Percentiles rank a stretch among this genome's conserved stretches.
Conservation (phyloP, 2,888 invertebrate genomes). For the Acleris cristana region DNA sequence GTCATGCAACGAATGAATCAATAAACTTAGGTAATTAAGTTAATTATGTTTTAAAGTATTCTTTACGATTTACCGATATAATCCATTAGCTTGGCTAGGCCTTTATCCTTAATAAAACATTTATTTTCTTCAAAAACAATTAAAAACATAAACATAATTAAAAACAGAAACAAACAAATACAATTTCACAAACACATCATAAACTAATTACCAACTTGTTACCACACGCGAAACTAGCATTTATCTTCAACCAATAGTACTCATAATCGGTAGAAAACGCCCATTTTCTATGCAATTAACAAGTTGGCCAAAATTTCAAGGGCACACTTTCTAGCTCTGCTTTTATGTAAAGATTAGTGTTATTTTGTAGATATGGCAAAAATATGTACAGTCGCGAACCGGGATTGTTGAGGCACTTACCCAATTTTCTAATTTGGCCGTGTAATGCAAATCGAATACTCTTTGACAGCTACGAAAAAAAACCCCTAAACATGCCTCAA, state of each 20-base stretch:
- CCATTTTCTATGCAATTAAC: constrained; percentile 48
- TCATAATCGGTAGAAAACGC: constrained; percentile 20
- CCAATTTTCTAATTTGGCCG: too few species aligned
- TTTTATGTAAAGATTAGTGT: constrained; percentile 43
- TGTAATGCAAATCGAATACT: too few species aligned
- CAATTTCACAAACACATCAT: constrained; percentile 18
- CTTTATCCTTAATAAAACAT: background rate
- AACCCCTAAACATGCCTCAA: too few species aligned
- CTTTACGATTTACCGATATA: too few species aligned
- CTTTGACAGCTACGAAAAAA: too few species aligned
- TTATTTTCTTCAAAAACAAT: background rate
- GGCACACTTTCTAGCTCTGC: constrained; percentile 57
- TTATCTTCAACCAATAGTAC: constrained; percentile 19
- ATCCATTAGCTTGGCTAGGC: background rate
- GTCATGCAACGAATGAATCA: too few species aligned
- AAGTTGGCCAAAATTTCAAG: constrained; percentile 62
- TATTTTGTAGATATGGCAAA: constrained; percentile 9
- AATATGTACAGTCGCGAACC: too few species aligned
- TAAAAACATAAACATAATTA: constrained; percentile 2
- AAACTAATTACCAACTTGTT: constrained; percentile 28
- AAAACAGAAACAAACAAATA: constrained; percentile 3
- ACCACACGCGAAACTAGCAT: constrained; percentile 21
- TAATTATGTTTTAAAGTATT: too few species aligned
- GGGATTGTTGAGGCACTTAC: too few species aligned
- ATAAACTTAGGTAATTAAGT: too few species aligned